Conservation (phyloP, 2,888 invertebrate species). For the Diaprepes abbreviatus region DNA sequence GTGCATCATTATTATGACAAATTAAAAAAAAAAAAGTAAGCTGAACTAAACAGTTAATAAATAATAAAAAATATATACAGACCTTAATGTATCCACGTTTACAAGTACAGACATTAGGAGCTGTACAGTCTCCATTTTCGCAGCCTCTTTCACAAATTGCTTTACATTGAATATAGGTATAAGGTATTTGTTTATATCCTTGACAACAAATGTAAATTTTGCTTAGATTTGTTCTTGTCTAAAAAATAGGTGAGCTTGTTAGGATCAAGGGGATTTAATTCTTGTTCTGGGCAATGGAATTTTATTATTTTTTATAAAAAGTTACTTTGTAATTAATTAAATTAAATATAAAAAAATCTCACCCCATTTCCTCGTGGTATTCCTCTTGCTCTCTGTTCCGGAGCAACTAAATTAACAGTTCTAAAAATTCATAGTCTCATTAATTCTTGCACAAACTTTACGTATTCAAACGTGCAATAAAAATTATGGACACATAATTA, state of each 20-base stretch:
- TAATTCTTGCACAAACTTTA: too few relatives aligned
- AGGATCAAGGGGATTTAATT: too few relatives aligned
- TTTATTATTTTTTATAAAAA: too few relatives aligned
- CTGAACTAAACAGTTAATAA: too few relatives aligned
- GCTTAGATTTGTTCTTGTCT: slow-evolving; percentile 75
- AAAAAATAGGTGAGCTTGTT: too few relatives aligned
- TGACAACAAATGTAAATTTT: slow-evolving; percentile 79
- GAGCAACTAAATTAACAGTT: slow-evolving; percentile 70
- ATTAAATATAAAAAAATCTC: slow-evolving; percentile 62
- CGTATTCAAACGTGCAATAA: too few relatives aligned
- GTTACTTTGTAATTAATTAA: too few relatives aligned
- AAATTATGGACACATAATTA: too few relatives aligned
- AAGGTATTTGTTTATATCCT: slow-evolving; percentile 76
- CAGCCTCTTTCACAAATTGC: slow-evolving; percentile 77
- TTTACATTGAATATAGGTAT: slow-evolving; percentile 72
- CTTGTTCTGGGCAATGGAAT: too few relatives aligned
- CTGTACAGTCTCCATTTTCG: slow-evolving; percentile 76
- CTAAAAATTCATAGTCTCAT: slow-evolving; percentile 64
- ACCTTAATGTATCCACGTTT: slow-evolving; percentile 74
- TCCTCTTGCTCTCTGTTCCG: slow-evolving; percentile 65
- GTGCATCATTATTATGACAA: too few relatives aligned
- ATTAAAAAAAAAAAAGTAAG: too few relatives aligned
- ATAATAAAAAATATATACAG: too few relatives aligned
- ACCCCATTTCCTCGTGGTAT: slow-evolving; percentile 74
- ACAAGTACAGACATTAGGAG: slow-evolving; percentile 76